These are phyloP conservation scores for Kryptopterus vitreolus DNA, from an alignment of 2,797 vertebrate genomes.

Conservation along the genomic window DNA sequence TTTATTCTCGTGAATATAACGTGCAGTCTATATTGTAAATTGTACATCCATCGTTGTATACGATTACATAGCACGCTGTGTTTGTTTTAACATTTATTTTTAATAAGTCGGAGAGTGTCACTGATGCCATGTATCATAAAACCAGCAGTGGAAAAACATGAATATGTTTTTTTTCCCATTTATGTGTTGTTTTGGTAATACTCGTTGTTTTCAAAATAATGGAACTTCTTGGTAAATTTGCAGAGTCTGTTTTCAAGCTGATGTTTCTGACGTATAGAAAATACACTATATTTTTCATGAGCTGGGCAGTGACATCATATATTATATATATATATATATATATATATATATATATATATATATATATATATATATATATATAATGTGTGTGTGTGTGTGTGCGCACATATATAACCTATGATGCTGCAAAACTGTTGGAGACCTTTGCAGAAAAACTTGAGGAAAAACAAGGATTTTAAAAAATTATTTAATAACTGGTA, in stretches of 20 bases:
- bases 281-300: too few species aligned
- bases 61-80: not conserved
- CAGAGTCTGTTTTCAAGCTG: not conserved
- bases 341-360: too few species aligned
- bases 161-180: not conserved
- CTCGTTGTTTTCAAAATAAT: not conserved
- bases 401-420: too few species aligned
- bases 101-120: not conserved
- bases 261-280: not conserved
- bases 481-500: not conserved
- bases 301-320: too few species aligned
- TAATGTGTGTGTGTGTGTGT: too few species aligned
- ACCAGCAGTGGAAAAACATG: not conserved
- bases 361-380: too few species aligned
- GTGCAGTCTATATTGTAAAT: slow-evolving; percentile 4
- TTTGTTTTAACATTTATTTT: not conserved
- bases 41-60: slow-evolving; percentile 1
- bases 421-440: too few species aligned
- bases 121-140: not conserved
- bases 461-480: too few species aligned
- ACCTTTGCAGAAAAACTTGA: too few species aligned
- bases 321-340: too few species aligned
- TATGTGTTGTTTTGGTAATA: not conserved
- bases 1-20: slow-evolving; percentile 11
- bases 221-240: not conserved